Conservation (phyloP, 2,888 invertebrate species). For the Allolobophora icterica region DNA sequence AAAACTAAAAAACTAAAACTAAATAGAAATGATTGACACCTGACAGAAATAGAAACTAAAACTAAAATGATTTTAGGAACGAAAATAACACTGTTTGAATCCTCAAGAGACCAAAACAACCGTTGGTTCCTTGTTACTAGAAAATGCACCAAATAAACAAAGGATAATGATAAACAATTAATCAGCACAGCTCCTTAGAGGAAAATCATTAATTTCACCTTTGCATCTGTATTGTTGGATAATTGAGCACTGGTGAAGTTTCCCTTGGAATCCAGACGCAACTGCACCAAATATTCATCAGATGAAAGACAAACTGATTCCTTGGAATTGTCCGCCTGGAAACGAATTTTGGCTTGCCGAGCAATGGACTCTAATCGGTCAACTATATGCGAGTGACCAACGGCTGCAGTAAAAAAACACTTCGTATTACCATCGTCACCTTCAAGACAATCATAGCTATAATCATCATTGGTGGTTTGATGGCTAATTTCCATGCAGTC, state of each 20-base stretch:
- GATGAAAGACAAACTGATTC: neutral
- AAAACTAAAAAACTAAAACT: too few species aligned
- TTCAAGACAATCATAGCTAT: neutral
- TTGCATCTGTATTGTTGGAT: neutral
- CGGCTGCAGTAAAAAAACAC: neutral
- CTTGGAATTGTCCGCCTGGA: neutral
- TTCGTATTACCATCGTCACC: neutral
- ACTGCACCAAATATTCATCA: neutral
- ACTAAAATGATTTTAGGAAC: too few species aligned
- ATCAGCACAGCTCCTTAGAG: neutral
- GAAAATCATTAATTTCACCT: neutral
- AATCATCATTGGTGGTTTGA: neutral
- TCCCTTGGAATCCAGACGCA: neutral
- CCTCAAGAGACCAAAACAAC: too few species aligned
- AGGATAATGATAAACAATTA: neutral
- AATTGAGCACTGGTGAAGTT: neutral
- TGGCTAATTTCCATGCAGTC: neutral
- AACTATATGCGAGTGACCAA: neutral
- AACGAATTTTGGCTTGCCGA: neutral
- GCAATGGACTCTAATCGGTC: conserved; percentile 25
- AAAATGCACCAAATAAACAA: neutral
- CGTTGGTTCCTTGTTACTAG: neutral
- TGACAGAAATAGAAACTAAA: too few species aligned
- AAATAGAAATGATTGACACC: too few species aligned
- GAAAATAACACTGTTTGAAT: too few species aligned